Evolutionary conservation across 2,797 vertebrate genomes (phyloP), one percentile per base, ranked within the genome.

Genomic region (Microctenopoma steveboyesi): DNA sequence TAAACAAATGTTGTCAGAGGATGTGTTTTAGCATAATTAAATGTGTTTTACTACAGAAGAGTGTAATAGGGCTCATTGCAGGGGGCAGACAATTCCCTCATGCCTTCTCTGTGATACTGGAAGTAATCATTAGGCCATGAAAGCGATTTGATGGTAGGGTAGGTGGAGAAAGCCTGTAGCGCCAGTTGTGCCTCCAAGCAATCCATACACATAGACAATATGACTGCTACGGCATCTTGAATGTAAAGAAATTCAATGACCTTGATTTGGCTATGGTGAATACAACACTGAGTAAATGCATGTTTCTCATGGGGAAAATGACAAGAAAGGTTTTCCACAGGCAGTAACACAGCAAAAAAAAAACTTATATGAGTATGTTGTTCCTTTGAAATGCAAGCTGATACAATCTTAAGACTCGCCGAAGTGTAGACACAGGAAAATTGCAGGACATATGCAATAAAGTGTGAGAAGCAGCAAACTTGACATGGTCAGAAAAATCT

Each of bases 391-490:
- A 74, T 66, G 63, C 48, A 70, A 76, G 35, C 53, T 56, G 51
- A 55, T 53, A 65, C 60, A 69, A 83, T 81, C 61, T 69, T 55
- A 69, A 72, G 73, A 57, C 49, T 72, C 49, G 63, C 72, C 18
- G 10, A 39, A 45, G 70, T 72, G 74, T 25, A 33, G 59, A 35
- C 35, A 35, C 8, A 28, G 11, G 45, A 70, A 78, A 79, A 82
- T 50, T 76, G 65, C 74, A 65, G 71, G 78, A 72, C 67, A 61
- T 56, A 69, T 71, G 70, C 74, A 80, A 81, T 71, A 73, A 66
- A 72, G 43, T 55, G 50, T 43, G 5, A 14, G 18, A 43, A 42
- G 28, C 28, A 69, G 50, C 28, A 64, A 62, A 72, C 53, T 30
- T 62, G 54, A 81, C 55, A 25, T 54, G 55, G 55, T 64, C 27